Conservation (phyloP, 2,797 vertebrate genomes). For the Enteromius afrohamiltoni region DNA sequence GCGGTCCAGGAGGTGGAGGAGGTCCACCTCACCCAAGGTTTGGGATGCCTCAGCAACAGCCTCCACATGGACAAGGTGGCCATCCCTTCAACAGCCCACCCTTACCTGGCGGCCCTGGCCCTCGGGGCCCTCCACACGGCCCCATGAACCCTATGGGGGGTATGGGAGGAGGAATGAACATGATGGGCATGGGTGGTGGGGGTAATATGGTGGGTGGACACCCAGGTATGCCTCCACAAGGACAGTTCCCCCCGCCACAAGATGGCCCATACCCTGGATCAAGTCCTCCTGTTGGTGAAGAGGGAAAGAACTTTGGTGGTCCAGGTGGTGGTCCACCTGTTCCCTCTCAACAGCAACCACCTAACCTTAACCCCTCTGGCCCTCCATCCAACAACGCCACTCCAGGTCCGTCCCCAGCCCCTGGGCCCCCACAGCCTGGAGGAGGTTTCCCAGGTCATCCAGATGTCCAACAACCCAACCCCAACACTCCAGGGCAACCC, state of each 20-base stretch:
- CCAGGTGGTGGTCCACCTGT: conserved; percentile 71
- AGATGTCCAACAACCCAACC: conserved; percentile 76
- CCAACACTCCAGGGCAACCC: conserved; percentile 78
- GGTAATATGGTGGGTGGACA: conserved; percentile 81
- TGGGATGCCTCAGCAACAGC: conserved; percentile 79
- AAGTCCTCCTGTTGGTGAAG: conserved; percentile 80
- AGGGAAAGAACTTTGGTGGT: conserved; percentile 81
- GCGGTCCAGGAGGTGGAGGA: conserved; percentile 71
- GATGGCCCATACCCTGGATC: conserved; percentile 81
- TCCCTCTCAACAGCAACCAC: conserved; percentile 70
- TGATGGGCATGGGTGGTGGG: conserved; percentile 80
- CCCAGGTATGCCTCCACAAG: conserved; percentile 79
- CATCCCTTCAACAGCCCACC: conserved; percentile 83
- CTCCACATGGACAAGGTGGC: conserved; percentile 80
- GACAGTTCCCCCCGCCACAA: conserved; percentile 80
- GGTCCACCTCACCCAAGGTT: conserved; percentile 83
- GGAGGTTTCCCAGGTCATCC: conserved; percentile 81
- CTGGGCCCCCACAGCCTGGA: conserved; percentile 76
- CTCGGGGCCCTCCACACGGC: conserved; percentile 78
- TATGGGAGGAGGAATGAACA: conserved; percentile 81
- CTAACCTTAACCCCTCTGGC: conserved; percentile 79
- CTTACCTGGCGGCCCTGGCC: conserved; percentile 77
- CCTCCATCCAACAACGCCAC: conserved; percentile 82
- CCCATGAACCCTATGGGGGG: conserved; percentile 79
- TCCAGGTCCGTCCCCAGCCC: conserved; percentile 74